Base-by-base conservation (phyloP, 2,888 invertebrate species). In the Pollenia labialis region DNA sequence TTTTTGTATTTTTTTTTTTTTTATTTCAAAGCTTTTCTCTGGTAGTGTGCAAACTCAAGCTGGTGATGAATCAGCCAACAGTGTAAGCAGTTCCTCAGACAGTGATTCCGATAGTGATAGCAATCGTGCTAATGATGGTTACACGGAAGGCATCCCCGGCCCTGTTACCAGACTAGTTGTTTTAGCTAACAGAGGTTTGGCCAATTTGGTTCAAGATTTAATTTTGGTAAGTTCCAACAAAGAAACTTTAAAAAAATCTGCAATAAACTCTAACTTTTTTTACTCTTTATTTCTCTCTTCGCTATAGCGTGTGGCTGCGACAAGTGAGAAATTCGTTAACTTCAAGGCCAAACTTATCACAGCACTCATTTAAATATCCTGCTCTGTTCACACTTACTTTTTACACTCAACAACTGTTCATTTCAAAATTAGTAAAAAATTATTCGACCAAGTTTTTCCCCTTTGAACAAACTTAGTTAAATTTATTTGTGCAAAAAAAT, bases 291-390 rank as follows among this genome's bases (percentile, higher is more conserved):
- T 50, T 32, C 1, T 52, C 32, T 44, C 48, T 10, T 89, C 88
- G 89, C 94, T 93, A 76, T 93, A 96, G 96, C 96, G 96, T 91
- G 95, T 97, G 93, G 97, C 97, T 85, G 97, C 97, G 94, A 97
- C 97, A 93, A 97, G 97, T 93, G 97, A 97, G 94, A 96, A 97
- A 94, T 96, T 97, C 94, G 97, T 97, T 92, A 97, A 97, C 96
- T 97, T 97, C 96, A 97, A 97, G 95, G 97, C 97, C 93, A 96
- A 97, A 94, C 95, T 97, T 92, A 97, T 97, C 94, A 97, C 97
- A 91, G 97, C 97, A 90, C 96, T 97, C 94, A 97, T 97, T 94
- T 97, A 97, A 92, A 56, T 66, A n/a, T 18, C 42, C 6, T 46
- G 44, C 4, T 50, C 16, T 44, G 42, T 32, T 60, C 4, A 76